These are phyloP conservation scores for Heteronetta atricapilla DNA, from an alignment of 2,113 vertebrate genomes.

Conservation along the genomic window DNA sequence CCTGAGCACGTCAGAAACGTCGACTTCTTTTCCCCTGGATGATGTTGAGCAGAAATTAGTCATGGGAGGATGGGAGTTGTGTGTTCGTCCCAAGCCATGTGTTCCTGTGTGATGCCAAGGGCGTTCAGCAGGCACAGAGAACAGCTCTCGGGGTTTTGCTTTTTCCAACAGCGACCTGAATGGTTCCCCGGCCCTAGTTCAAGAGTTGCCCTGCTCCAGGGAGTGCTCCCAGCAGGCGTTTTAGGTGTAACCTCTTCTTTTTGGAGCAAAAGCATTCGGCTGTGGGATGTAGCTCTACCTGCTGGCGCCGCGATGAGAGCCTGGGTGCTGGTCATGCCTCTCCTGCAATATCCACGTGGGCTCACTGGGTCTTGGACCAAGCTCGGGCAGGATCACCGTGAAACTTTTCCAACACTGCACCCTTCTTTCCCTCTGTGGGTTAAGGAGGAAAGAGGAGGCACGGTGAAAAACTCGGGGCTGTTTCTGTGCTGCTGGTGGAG, in stretches of 20 bases:
- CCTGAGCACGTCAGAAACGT: background rate
- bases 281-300: background rate
- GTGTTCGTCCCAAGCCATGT: fast-evolving
- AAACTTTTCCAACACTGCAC: background rate
- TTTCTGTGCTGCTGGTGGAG: background rate
- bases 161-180: background rate
- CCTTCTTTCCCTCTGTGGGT: too few relatives aligned
- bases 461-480: background rate
- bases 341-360: background rate
- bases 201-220: background rate
- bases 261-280: background rate
- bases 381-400: background rate
- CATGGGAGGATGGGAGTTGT: background rate
- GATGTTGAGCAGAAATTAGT: background rate
- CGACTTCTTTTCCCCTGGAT: background rate
- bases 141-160: too few relatives aligned
- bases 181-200: background rate
- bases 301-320: background rate
- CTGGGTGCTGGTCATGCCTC: background rate
- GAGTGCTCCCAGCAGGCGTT: background rate
- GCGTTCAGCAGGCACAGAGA: background rate
- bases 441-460: background rate
- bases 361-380: background rate
- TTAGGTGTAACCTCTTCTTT: background rate
- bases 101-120: background rate